These are phyloP conservation scores for Podilymbus podiceps DNA, from an alignment of 2,113 vertebrate species.

Conservation along the genomic window DNA sequence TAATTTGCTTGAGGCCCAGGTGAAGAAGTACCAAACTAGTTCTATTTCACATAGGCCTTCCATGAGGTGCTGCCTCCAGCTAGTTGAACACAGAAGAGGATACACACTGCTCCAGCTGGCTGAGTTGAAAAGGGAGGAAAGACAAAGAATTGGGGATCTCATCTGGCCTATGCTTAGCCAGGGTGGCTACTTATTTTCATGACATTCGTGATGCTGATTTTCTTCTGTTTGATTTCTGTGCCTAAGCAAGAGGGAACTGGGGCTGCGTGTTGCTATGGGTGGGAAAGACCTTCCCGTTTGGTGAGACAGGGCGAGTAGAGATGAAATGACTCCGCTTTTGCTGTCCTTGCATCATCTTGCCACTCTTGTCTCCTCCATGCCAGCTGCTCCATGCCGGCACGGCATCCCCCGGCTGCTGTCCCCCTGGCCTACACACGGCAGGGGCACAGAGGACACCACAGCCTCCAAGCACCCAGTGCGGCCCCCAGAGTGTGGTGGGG, in stretches of 20 bases:
- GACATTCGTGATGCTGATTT: background rate
- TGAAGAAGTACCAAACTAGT: background rate
- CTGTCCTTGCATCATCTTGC: background rate
- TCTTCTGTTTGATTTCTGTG: background rate
- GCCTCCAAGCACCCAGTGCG: rapidly evolving
- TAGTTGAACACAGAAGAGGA: background rate
- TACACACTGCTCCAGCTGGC: background rate
- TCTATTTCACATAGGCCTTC: background rate
- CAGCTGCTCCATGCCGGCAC: rapidly evolving
- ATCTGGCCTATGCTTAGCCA: background rate
- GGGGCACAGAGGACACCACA: background rate
- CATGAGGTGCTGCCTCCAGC: background rate
- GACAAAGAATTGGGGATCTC: background rate
- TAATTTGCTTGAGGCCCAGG: background rate
- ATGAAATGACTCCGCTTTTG: background rate
- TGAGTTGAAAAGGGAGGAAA: background rate
- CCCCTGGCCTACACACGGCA: background rate
- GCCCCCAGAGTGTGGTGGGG: rapidly evolving
- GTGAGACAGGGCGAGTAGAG: background rate
- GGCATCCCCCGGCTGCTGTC: background rate
- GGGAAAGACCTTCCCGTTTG: rapidly evolving
- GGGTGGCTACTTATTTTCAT: background rate
- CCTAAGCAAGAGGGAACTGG: background rate
- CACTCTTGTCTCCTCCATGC: too few relatives aligned
- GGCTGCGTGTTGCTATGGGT: background rate